These are phyloP conservation scores for Propithecus coquereli DNA, from an alignment of 2,113 vertebrate species.

Conservation along the genomic window DNA sequence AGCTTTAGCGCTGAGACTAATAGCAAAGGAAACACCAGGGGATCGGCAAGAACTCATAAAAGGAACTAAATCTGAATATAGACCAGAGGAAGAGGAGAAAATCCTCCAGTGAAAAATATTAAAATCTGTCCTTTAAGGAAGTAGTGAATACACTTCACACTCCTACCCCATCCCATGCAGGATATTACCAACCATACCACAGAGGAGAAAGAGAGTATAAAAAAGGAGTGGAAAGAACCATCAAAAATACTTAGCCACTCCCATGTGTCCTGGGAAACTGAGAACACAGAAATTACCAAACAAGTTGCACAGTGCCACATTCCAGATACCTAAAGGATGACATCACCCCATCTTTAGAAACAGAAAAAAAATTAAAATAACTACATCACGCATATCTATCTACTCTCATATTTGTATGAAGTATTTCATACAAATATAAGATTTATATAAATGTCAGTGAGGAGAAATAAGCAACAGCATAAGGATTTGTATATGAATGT, in stretches of 20 bases:
- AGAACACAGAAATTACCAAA: constrained; percentile 28
- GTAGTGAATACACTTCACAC: not conserved
- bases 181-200: not conserved
- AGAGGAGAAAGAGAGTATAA: not conserved
- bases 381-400: not conserved
- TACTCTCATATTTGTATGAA: not conserved
- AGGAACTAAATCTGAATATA: not conserved
- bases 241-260: not conserved
- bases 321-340: not conserved
- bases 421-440: not conserved
- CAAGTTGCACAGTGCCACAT: not conserved
- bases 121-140: constrained; percentile 27
- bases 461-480: not conserved
- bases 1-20: not conserved
- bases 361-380: not conserved
- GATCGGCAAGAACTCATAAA: not conserved
- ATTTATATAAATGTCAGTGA: not conserved
- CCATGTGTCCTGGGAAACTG: not conserved
- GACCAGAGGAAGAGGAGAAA: not conserved
- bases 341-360: constrained; percentile 9
- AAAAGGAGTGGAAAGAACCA: constrained; percentile 37
- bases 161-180: not conserved
- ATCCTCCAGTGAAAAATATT: constrained; percentile 7
- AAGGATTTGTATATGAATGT: not conserved
- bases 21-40: not conserved